A percentile compares a stretch with the other conserved stretches of the same genome.
These are phyloP conservation scores for Coreius guichenoti DNA, from an alignment of 2,797 vertebrate genomes.

Conservation along the genomic window DNA sequence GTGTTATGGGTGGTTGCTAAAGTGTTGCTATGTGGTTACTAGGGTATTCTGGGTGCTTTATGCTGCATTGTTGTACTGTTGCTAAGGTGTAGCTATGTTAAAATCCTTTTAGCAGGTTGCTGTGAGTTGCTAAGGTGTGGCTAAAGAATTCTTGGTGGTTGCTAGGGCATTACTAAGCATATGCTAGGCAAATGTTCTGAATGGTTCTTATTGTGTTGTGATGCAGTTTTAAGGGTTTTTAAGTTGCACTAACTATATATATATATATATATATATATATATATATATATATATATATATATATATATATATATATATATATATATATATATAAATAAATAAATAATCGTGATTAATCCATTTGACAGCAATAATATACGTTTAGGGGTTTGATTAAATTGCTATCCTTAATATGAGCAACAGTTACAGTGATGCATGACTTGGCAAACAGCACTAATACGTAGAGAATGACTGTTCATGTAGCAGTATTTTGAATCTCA, in stretches of 20 bases:
- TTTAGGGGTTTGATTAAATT: background rate
- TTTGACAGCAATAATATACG: background rate
- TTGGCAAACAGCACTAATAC: slow-evolving; percentile 18
- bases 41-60: background rate
- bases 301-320: too few relatives aligned
- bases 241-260: too few relatives aligned
- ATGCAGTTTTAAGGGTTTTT: too few relatives aligned
- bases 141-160: background rate
- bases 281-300: too few relatives aligned
- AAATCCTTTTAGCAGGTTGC: too few relatives aligned
- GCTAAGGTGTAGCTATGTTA: background rate
- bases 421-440: slow-evolving; percentile 7
- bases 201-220: too few relatives aligned
- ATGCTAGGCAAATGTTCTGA: too few relatives aligned
- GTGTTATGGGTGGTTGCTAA: background rate
- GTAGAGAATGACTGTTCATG: slow-evolving; percentile 15
- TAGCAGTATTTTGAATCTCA: slow-evolving; percentile 25
- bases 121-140: background rate
- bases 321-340: too few relatives aligned
- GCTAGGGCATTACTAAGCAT: too few relatives aligned
- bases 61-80: background rate
- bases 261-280: too few relatives aligned
- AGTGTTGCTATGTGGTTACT: background rate
- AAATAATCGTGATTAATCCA: too few relatives aligned
- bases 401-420: background rate